phyloP scores from a whole-genome alignment of 2,888 invertebrate species.

The Lithophane semibrunnea region DNA sequence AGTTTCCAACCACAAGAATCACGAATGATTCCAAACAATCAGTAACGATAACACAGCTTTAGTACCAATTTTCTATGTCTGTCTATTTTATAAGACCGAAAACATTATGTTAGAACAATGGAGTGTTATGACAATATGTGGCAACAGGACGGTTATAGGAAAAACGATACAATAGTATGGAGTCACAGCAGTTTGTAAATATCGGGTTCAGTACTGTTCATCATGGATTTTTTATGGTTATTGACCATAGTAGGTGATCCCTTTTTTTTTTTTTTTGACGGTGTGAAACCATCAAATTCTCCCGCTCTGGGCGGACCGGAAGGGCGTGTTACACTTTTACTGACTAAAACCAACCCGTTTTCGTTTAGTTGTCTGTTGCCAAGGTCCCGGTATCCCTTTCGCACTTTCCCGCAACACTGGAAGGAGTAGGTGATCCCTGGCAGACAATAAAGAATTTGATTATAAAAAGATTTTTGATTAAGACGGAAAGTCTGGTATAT shows the following conservation, averaged over 20 bases:
- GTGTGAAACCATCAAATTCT: too few species aligned
- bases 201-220: constrained; percentile 30
- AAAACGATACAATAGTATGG: constrained; percentile 67
- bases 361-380: too few species aligned
- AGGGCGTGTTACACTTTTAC: too few species aligned
- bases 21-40: constrained; percentile 48
- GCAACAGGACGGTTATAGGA: constrained; percentile 65
- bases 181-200: constrained; percentile 67
- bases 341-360: too few species aligned
- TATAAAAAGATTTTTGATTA: not conserved
- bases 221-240: constrained; percentile 34
- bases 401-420: too few species aligned
- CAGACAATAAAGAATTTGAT: not conserved
- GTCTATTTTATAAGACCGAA: constrained; percentile 58
- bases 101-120: constrained; percentile 68
- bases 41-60: constrained; percentile 45
- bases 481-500: not conserved
- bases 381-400: too few species aligned
- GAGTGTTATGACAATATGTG: constrained; percentile 66
- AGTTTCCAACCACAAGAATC: constrained; percentile 24
- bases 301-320: too few species aligned
- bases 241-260: not conserved
- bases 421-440: not conserved
- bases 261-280: too few species aligned
- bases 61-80: constrained; percentile 57